Conservation (phyloP, 2,113 vertebrate genomes). For the Mobula birostris region DNA sequence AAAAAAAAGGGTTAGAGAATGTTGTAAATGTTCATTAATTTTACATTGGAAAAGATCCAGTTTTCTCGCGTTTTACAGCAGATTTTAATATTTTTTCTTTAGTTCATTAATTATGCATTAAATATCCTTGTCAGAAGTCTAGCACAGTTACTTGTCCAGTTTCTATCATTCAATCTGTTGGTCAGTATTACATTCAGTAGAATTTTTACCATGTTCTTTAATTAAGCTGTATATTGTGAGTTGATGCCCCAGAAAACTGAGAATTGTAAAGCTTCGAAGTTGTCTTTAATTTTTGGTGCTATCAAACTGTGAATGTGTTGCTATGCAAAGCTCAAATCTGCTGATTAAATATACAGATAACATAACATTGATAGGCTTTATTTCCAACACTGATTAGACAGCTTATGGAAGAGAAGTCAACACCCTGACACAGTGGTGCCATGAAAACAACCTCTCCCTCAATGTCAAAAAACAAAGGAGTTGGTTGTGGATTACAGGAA, state of each 20-base stretch:
- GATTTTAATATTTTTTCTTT: background rate
- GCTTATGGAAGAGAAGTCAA: too few relatives aligned
- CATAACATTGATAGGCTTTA: too few relatives aligned
- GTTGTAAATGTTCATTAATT: background rate
- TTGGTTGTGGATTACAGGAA: too few relatives aligned
- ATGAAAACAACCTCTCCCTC: too few relatives aligned
- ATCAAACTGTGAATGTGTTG: too few relatives aligned
- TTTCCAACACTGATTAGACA: too few relatives aligned
- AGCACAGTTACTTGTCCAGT: background rate
- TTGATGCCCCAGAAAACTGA: background rate
- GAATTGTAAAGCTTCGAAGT: background rate
- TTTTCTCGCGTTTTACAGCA: too few relatives aligned
- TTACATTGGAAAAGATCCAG: background rate
- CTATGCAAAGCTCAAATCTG: too few relatives aligned
- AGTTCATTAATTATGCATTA: background rate
- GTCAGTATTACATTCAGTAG: background rate
- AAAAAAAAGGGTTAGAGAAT: background rate
- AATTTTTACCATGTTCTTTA: background rate
- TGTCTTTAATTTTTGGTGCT: too few relatives aligned
- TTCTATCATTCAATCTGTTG: background rate
- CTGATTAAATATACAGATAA: too few relatives aligned
- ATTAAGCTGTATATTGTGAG: background rate
- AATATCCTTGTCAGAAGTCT: background rate
- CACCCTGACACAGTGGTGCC: too few relatives aligned
- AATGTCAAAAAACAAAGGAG: too few relatives aligned